Evolutionary conservation across 2,888 invertebrate species (phyloP).

Genomic region (Biston stratarius): DNA sequence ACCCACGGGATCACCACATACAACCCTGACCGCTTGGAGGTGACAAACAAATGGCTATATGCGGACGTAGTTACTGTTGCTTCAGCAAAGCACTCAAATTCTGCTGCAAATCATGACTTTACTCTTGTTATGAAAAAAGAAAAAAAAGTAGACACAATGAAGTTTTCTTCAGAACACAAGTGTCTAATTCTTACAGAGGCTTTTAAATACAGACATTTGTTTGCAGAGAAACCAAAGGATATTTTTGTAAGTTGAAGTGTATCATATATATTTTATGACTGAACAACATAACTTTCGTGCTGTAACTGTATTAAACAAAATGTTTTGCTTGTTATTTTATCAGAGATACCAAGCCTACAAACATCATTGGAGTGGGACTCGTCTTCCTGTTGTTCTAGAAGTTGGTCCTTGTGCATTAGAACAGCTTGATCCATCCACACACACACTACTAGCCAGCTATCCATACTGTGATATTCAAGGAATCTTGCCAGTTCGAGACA

Average conservation of each 20-base stretch:
- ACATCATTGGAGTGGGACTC: conserved; percentile 98
- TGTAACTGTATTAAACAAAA: not conserved
- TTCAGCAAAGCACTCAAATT: conserved; percentile 86
- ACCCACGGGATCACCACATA: conserved; percentile 98
- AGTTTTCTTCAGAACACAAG: conserved; percentile 98
- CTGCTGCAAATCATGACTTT: conserved; percentile 89
- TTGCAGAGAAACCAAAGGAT: conserved; percentile 93
- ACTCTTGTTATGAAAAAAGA: conserved; percentile 95
- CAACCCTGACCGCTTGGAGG: conserved; percentile 89
- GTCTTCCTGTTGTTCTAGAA: conserved; percentile 95
- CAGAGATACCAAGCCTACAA: conserved; percentile 96
- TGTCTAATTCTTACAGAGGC: conserved; percentile 97
- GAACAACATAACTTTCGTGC: no score
- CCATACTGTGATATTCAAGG: conserved; percentile 81
- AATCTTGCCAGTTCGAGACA: conserved; percentile 91
- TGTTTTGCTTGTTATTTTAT: not conserved
- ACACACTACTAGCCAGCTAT: conserved; percentile 90
- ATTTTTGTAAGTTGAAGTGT: conserved; percentile 87
- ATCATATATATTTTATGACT: no score
- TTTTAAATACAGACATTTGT: conserved; percentile 91
- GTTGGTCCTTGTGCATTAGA: conserved; percentile 97
- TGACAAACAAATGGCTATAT: conserved; percentile 97
- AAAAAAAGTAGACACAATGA: conserved; percentile 97
- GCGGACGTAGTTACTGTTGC: conserved; percentile 92
- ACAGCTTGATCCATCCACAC: conserved; percentile 95